A percentile compares a stretch with the other conserved stretches of the same genome.
phyloP scores from a whole-genome alignment of 37 sponge, comb jelly and placozoan genomes.

The Aplysina aerophoba region DNA sequence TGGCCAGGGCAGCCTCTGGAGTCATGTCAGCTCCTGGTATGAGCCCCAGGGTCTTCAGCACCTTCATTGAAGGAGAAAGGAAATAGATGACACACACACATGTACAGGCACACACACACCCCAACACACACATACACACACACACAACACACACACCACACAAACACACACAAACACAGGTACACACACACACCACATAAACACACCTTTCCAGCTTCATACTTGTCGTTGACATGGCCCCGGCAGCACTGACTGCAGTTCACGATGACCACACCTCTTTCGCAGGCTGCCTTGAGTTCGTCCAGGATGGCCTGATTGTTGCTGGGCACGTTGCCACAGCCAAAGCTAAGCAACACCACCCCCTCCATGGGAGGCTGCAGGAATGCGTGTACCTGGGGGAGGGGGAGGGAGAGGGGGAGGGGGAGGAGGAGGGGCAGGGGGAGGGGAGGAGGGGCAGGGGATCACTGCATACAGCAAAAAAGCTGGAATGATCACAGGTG shows the following conservation, averaged over 20 bases:
- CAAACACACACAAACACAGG: not conserved
- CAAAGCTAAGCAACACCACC: conserved; percentile 89
- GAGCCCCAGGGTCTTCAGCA: conserved; percentile 76
- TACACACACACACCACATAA: not conserved
- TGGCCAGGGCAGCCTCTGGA: conserved; percentile 96
- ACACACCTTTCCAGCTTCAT: conserved; percentile 84
- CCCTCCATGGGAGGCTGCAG: conserved; percentile 93
- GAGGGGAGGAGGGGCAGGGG: not conserved
- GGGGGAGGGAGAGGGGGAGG: not conserved
- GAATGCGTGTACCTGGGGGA: conserved; percentile 73
- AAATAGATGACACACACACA: too few relatives aligned
- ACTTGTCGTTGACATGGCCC: conserved; percentile 80
- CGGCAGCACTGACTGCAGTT: conserved; percentile 91
- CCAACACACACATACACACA: not conserved
- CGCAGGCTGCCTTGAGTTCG: conserved; percentile 74
- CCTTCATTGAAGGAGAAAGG: conserved; percentile 38
- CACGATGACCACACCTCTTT: conserved; percentile 83
- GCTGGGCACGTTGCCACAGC: conserved; percentile 91
- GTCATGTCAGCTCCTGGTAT: conserved; percentile 97
- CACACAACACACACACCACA: not conserved
- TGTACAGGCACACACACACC: too few relatives aligned
- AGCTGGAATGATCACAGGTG: not conserved
- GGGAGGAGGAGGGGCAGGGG: not conserved
- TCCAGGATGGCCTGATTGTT: conserved; percentile 48
- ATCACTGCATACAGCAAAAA: too few relatives aligned